Evolutionary conservation across 2,797 vertebrate genomes (phyloP).

Genomic region (Echiichthys vipera): DNA sequence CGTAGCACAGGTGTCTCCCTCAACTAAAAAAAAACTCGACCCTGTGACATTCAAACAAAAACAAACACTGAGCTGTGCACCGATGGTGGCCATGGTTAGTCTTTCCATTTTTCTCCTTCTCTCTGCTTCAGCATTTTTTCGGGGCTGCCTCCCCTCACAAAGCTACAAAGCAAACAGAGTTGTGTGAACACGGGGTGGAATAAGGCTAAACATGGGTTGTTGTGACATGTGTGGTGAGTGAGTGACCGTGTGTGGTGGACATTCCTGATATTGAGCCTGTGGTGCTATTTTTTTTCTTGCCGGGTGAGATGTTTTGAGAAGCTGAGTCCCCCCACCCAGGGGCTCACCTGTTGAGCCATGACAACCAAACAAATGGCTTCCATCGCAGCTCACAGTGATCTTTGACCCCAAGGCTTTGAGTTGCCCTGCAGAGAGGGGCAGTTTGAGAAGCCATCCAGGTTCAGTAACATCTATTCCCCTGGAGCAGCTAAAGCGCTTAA

Average conservation of each 20-base stretch:
- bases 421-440: conserved; percentile 77
- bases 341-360: conserved; percentile 88
- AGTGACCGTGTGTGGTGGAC: conserved; percentile 77
- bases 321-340: conserved; percentile 64
- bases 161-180: conserved; percentile 74
- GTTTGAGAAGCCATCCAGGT: conserved; percentile 80
- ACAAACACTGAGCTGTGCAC: conserved; percentile 72
- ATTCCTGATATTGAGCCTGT: conserved; percentile 83
- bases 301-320: conserved; percentile 83
- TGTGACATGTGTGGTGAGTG: conserved; percentile 84
- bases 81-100: conserved; percentile 57
- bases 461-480: conserved; percentile 80
- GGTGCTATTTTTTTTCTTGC: conserved; percentile 66
- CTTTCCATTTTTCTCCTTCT: conserved; percentile 51
- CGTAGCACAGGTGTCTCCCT: conserved; percentile 70
- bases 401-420: conserved; percentile 82
- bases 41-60: conserved; percentile 76
- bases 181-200: conserved; percentile 53
- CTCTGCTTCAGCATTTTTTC: conserved; percentile 41
- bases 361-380: conserved; percentile 87
- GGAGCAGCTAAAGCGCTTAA: conserved; percentile 77
- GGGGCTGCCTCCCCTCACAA: conserved; percentile 37
- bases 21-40: conserved; percentile 31
- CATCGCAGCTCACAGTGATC: conserved; percentile 79
- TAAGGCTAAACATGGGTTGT: conserved; percentile 77